Conservation (phyloP, 2,888 invertebrate genomes). For the Philopedon plagiatum region DNA sequence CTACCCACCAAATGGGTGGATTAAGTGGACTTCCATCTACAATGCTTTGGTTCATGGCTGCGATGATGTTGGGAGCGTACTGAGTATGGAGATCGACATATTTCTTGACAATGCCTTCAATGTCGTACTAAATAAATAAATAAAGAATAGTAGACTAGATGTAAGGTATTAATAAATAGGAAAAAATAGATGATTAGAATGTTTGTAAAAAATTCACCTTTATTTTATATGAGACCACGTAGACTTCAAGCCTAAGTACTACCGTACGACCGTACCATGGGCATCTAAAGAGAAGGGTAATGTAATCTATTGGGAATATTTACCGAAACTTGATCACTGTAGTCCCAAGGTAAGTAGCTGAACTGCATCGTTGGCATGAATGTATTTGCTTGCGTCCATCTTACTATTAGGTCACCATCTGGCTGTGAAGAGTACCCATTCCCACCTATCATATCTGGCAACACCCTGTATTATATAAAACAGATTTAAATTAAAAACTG, state of each 20-base stretch:
- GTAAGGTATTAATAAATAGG: background rate
- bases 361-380: conserved; percentile 87
- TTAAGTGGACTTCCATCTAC: conserved; percentile 80
- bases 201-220: too few relatives aligned
- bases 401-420: conserved; percentile 77
- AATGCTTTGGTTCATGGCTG: conserved; percentile 75
- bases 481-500: too few relatives aligned
- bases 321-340: conserved; percentile 42
- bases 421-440: conserved; percentile 65
- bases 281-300: too few relatives aligned
- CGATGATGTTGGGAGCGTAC: conserved; percentile 75
- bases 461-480: too few relatives aligned
- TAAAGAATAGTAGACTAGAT: background rate
- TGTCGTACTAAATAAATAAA: conserved; percentile 70
- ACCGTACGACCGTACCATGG: too few relatives aligned
- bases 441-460: conserved; percentile 87
- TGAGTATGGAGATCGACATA: conserved; percentile 78
- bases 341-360: conserved; percentile 86
- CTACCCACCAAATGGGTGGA: conserved; percentile 89
- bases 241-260: too few relatives aligned
- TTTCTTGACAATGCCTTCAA: conserved; percentile 75
- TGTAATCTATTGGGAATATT: too few relatives aligned
- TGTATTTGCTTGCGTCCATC: conserved; percentile 85
- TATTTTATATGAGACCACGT: too few relatives aligned
- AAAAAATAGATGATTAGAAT: background rate